Percentiles rank a stretch among this genome's conserved stretches.
These are phyloP conservation scores for Rugalucina vietnamica DNA, from an alignment of 2,888 invertebrate genomes.

Conservation along the genomic window DNA sequence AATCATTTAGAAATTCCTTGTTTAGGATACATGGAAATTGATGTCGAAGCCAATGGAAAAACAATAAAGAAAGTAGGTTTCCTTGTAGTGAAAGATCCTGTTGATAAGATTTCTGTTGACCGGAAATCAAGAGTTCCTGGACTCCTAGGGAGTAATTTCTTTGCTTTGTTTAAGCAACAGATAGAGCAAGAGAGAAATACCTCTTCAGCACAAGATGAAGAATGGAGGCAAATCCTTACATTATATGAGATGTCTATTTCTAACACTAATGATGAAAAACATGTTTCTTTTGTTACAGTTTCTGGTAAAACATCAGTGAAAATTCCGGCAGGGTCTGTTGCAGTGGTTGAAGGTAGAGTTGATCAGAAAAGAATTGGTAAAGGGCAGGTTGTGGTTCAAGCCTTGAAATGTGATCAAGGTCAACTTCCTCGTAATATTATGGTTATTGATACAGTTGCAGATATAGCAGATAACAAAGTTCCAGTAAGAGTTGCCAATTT, in stretches of 20 bases:
- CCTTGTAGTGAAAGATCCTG: background rate
- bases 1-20: constrained; percentile 2
- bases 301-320: background rate
- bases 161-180: background rate
- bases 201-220: too few relatives aligned
- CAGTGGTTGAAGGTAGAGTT: background rate
- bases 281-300: background rate
- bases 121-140: background rate
- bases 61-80: background rate
- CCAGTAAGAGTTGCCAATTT: constrained; percentile 17
- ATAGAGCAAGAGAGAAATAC: background rate
- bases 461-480: background rate
- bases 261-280: background rate
- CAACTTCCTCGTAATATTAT: constrained; percentile 7
- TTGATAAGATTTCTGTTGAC: background rate
- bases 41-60: background rate
- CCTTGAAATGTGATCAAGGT: background rate
- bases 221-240: background rate
- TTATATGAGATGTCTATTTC: constrained; percentile 9
- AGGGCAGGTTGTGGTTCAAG: constrained; percentile 16
- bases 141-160: constrained; percentile 5
- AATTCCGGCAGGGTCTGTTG: constrained; percentile 6
- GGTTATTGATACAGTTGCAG: constrained; percentile 12
- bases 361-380: background rate
- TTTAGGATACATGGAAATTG: background rate